Evolutionary conservation across 2,113 vertebrate species (phyloP).

Genomic region (Dasyornis broadbenti): DNA sequence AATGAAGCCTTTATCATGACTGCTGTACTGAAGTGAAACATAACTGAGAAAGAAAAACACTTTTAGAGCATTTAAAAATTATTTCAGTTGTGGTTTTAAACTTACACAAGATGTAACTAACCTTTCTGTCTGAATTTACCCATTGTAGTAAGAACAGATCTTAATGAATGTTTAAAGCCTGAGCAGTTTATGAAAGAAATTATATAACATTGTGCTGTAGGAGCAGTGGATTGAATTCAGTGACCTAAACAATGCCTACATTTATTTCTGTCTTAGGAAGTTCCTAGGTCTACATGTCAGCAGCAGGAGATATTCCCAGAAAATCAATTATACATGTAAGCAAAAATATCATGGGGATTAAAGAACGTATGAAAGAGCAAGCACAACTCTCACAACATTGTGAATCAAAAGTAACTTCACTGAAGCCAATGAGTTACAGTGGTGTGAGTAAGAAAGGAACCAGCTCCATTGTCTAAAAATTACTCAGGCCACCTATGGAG

Average conservation of each 20-base stretch:
- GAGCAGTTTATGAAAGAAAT: conserved; percentile 32
- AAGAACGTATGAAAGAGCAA: conserved; percentile 28
- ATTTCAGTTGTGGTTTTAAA: not conserved
- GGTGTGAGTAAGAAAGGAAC: conserved; percentile 28
- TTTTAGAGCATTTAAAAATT: not conserved
- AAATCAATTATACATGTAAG: conserved; percentile 44
- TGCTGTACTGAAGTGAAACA: not conserved
- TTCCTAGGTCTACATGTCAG: not conserved
- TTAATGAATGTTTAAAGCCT: conserved; percentile 9
- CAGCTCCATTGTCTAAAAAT: conserved; percentile 5
- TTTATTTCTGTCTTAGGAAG: conserved; percentile 1
- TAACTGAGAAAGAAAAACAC: not conserved
- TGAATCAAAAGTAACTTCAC: conserved; percentile 12
- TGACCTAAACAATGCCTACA: conserved; percentile 19
- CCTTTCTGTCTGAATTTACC: not conserved
- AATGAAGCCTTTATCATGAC: not conserved
- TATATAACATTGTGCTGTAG: not conserved
- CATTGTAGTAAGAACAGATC: not conserved
- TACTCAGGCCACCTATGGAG: conserved; percentile 12
- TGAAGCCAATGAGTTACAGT: conserved; percentile 10
- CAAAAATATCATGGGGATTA: not conserved
- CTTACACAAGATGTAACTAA: not conserved
- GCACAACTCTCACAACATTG: not conserved
- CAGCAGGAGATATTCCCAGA: not conserved
- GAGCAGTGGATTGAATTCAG: not conserved